Base-by-base conservation (phyloP, 2,888 invertebrate genomes). In the Pachliopta kotzebuea region DNA sequence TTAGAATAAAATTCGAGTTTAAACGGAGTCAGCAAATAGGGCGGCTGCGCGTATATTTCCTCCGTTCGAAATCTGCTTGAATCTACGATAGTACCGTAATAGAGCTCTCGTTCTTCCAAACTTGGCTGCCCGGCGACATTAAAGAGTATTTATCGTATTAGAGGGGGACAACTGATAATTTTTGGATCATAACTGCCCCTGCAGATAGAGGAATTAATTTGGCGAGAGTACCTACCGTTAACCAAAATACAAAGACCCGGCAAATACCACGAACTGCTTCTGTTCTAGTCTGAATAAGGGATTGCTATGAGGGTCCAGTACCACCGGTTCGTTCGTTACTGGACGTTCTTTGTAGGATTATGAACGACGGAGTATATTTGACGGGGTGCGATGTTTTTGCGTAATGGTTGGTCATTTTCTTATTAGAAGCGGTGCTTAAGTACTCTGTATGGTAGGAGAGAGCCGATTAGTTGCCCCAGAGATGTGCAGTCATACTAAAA, bases 271-370 rank as follows among this genome's bases (percentile, higher is more conserved):
- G 42, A 56, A 66, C 56, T 61, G 60, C 67, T 67, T 45, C 29
- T 20, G 20, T 56, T 31, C 24, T 58, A 62, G 68, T 71, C 69
- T 71, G 68, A 69, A 63, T 14, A 53, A 56, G 17, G 54, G 56
- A 52, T 70, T 72, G 72, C 55, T 68, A 54, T 69, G 69, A 54
- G 70, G 77, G 14, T 74, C 79, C 67, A 50, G 24, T 65, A 73
- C 70, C 68, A 70, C 65, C 81, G 83, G 84, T 69, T 69, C 65
- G 74, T 76, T 75, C 76, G 76, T 78, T 80, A 83, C 85, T 87
- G 88, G 88, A 85, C 89, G 84, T 86, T 86, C 89, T 90, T 89
- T 90, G 89, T 87, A 81, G 85, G 89, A 86, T 90, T 86, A 87
- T 79, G 79, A 76, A 71, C 72, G 74, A 70, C 69, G 74, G 69